A percentile compares a stretch with the other conserved stretches of the same genome.
phyloP scores from a whole-genome alignment of 2,888 invertebrate species.

The Clunio marinus region DNA sequence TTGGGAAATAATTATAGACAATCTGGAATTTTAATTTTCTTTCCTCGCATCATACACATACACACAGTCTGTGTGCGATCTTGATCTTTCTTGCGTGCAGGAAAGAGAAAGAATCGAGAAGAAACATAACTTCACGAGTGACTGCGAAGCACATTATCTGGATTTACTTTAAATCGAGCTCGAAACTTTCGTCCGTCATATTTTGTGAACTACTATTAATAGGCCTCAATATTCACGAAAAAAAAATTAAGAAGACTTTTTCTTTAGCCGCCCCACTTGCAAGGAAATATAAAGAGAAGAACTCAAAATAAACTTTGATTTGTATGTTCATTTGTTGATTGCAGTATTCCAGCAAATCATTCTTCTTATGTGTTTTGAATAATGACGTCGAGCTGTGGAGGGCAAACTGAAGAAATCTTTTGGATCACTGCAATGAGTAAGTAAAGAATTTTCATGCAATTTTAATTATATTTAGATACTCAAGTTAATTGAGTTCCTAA shows the following conservation, averaged over 20 bases:
- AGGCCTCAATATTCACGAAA: conserved; percentile 14
- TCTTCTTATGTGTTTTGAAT: conserved; percentile 18
- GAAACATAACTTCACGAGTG: neutral
- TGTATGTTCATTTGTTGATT: neutral
- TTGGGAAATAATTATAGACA: conserved; percentile 38
- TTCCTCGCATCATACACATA: neutral
- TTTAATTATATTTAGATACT: neutral
- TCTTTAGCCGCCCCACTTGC: neutral
- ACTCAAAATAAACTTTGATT: neutral
- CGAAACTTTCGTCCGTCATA: neutral
- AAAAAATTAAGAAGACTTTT: too few relatives aligned
- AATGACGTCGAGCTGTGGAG: neutral
- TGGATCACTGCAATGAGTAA: conserved; percentile 26
- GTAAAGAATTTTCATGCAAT: neutral
- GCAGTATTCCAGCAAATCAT: conserved; percentile 28
- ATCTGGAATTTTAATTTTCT: conserved; percentile 38
- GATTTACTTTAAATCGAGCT: conserved; percentile 16
- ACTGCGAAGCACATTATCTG: conserved; percentile 7
- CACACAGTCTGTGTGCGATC: neutral
- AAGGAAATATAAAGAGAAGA: neutral
- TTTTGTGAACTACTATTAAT: conserved; percentile 26
- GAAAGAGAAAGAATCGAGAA: neutral
- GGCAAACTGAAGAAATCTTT: neutral
- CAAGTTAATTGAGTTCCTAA: neutral
- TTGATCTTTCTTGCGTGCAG: neutral